These are phyloP conservation scores for Megalops atlanticus DNA, from an alignment of 2,113 vertebrate species.

Conservation along the genomic window DNA sequence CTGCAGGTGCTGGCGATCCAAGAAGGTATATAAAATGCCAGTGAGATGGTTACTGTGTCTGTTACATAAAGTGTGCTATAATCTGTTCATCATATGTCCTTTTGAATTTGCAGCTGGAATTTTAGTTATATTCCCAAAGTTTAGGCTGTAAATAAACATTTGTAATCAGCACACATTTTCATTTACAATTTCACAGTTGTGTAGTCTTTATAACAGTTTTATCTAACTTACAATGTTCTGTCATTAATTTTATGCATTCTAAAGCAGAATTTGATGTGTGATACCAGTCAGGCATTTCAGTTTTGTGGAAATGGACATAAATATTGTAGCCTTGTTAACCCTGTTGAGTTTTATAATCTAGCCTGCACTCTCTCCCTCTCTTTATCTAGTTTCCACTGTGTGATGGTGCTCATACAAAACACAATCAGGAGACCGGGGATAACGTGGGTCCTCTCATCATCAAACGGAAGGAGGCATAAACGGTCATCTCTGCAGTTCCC, in stretches of 20 bases:
- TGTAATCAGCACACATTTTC: no score
- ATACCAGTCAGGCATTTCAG: background rate
- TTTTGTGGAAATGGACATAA: background rate
- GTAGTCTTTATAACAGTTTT: no score
- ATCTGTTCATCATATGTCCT: no score
- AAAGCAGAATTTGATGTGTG: background rate
- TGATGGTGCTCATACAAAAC: constrained; percentile 83
- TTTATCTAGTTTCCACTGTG: constrained; percentile 81
- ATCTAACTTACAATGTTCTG: no score
- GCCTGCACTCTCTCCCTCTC: constrained; percentile 33
- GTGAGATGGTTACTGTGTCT: no score
- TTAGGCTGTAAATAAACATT: no score
- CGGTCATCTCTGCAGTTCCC: background rate
- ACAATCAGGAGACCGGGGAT: constrained; percentile 87
- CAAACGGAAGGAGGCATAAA: constrained; percentile 81
- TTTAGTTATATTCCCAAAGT: no score
- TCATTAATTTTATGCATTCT: background rate
- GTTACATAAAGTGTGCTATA: no score
- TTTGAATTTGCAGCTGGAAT: no score
- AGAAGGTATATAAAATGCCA: constrained; percentile 80
- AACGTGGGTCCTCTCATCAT: constrained; percentile 88
- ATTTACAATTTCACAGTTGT: no score
- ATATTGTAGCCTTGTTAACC: background rate
- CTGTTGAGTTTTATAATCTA: background rate
- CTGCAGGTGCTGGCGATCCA: constrained; percentile 88